phyloP scores from a whole-genome alignment of 2,888 invertebrate genomes.

The Athripsodes cinereus region DNA sequence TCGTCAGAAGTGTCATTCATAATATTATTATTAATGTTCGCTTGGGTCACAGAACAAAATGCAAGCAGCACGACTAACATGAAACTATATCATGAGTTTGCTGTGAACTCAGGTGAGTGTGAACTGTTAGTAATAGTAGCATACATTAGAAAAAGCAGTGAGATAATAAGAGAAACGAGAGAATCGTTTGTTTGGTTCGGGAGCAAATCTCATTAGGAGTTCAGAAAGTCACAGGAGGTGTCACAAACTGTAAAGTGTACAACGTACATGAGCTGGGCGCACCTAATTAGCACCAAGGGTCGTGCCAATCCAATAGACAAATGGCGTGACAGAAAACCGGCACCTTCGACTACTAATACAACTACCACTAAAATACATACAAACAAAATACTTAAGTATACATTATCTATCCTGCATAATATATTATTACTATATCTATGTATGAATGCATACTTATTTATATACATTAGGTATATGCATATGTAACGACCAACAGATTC shows the following conservation, averaged over 20 bases:
- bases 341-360: constrained; percentile 7
- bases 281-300: constrained; percentile 26
- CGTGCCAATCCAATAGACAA: constrained; percentile 24
- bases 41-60: too few relatives aligned
- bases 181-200: neutral
- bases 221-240: constrained; percentile 17
- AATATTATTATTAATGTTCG: too few relatives aligned
- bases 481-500: constrained; percentile 10
- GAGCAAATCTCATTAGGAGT: constrained; percentile 17
- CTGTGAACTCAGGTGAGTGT: too few relatives aligned
- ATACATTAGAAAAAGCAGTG: neutral
- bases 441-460: too few relatives aligned
- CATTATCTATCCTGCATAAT: too few relatives aligned
- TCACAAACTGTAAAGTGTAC: constrained; percentile 8
- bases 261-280: constrained; percentile 10
- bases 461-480: too few relatives aligned
- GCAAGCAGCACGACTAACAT: too few relatives aligned
- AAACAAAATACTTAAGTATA: too few relatives aligned
- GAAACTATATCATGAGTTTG: too few relatives aligned
- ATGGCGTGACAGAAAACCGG: constrained; percentile 20
- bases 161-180: neutral
- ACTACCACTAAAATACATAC: neutral
- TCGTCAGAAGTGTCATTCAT: too few relatives aligned
- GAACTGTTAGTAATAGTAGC: too few relatives aligned
- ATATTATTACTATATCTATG: too few relatives aligned